Conservation (phyloP, 2,113 vertebrate species). For the Otis tarda region DNA sequence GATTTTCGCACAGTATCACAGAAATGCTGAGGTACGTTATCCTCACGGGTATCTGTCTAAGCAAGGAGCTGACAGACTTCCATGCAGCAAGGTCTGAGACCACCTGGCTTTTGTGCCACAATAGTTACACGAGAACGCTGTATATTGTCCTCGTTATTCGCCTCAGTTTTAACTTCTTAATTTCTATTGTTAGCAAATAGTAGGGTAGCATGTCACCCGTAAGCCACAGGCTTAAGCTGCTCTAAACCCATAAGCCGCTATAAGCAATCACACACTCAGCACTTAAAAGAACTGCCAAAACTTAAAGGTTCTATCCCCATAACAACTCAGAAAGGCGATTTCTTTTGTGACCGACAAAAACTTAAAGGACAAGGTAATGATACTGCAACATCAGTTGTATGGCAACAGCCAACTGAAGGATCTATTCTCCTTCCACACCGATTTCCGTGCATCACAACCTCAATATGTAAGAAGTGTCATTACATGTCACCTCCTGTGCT, state of each 20-base stretch:
- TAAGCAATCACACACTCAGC: not conserved
- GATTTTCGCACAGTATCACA: not conserved
- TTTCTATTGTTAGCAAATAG: not conserved
- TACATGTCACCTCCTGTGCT: not conserved
- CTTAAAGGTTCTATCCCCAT: no score
- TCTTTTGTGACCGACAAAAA: not conserved
- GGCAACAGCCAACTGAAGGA: not conserved
- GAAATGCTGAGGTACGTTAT: not conserved
- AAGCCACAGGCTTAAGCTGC: not conserved
- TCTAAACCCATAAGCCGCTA: conserved; percentile 28
- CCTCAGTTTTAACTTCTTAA: not conserved
- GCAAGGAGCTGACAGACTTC: accelerated
- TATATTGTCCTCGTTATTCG: not conserved
- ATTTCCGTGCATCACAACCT: not conserved
- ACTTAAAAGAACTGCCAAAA: not conserved
- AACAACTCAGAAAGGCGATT: not conserved
- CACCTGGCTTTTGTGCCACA: not conserved
- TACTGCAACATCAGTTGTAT: not conserved
- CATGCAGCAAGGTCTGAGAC: not conserved
- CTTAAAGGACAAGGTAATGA: not conserved
- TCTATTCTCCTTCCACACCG: not conserved
- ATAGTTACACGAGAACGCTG: accelerated
- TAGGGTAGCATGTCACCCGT: not conserved
- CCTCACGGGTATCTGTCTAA: not conserved
- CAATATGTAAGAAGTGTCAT: not conserved